Evolutionary conservation across 2,797 vertebrate genomes (phyloP), one percentile per base, ranked within the genome.

Genomic region (Dicrostonyx torquatus): DNA sequence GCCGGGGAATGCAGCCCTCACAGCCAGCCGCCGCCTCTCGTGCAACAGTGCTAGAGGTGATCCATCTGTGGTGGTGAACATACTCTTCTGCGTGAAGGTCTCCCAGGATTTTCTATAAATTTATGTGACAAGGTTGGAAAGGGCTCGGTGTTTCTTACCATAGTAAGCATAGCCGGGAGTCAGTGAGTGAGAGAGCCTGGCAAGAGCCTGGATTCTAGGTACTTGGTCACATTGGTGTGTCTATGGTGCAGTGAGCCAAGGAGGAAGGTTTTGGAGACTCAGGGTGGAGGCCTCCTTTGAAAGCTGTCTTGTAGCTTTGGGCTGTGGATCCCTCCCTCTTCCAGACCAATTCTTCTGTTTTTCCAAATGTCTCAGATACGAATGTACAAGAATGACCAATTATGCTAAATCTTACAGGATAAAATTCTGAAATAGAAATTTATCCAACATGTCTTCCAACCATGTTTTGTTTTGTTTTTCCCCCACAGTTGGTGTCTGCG

Each of bases 101-200:
- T 87, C 70, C 8, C 8, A 2, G 79, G 13, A 55, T 86, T 48
- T 31, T 76, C 88, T 87, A 50, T 79, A 37, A 22, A 53, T 95
- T n/a, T 60, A 66, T 50, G 11, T 58, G 2, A 0, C 1, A 64
- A 48, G 64, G 34, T 50, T 60, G 40, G 66, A 40, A 89, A 50
- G 85, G 86, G 31, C 53, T 53, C 64, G 9, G 72, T 34, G 34
- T 68, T 78, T 72, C 40, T 43, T 26, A 31, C 13, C 8, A 1
- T 17, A 12, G 12, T 8, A 53, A 20, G 64, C 40, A 2, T 7
- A 15, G 40, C 43, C 5, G 6, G 70, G 31, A 22, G 53, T 70
- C 76, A 15, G 31, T 5, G 3, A 14, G 34, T 11, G 0, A 22
- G 2, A 0, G 34, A 45, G 29, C 9, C 5, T 0, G 0, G 11